Evolutionary conservation across 1,140 invertebrate genomes (phyloP).

Genomic region (Heliothis subflexa): DNA sequence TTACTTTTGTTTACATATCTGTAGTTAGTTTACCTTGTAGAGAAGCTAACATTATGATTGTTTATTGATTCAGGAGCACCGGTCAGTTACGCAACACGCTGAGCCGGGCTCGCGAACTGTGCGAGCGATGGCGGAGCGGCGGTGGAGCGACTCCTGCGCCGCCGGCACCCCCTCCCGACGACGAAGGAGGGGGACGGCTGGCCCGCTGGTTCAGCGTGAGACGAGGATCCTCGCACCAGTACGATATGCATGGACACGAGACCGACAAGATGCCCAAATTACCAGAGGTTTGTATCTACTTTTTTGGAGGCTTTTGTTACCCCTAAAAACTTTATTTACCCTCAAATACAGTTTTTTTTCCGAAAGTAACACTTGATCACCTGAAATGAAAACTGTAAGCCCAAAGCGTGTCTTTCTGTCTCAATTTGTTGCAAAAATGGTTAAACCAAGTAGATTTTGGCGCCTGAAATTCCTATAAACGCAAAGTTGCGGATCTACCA

Average conservation of each 20-base stretch:
- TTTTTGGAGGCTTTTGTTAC: too few relatives aligned
- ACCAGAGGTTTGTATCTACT: slow-evolving; percentile 86
- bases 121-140: slow-evolving; percentile 89
- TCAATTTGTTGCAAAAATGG: not conserved
- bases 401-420: not conserved
- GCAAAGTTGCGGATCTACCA: not conserved
- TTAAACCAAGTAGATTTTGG: not conserved
- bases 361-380: not conserved
- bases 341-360: not conserved
- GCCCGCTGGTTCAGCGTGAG: slow-evolving; percentile 94
- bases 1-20: too few relatives aligned
- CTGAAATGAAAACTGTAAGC: not conserved
- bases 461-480: not conserved
- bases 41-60: too few relatives aligned
- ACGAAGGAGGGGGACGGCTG: slow-evolving; percentile 89
- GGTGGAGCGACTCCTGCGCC: slow-evolving; percentile 86
- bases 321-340: too few relatives aligned
- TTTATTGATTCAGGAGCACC: slow-evolving; percentile 86
- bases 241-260: slow-evolving; percentile 88
- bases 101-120: slow-evolving; percentile 90
- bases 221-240: slow-evolving; percentile 92
- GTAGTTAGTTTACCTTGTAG: too few relatives aligned
- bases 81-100: slow-evolving; percentile 90
- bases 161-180: slow-evolving; percentile 86
- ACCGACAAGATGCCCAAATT: slow-evolving; percentile 91